These are phyloP conservation scores for Meandrusa payeni DNA, from an alignment of 2,888 invertebrate species.

Conservation along the genomic window DNA sequence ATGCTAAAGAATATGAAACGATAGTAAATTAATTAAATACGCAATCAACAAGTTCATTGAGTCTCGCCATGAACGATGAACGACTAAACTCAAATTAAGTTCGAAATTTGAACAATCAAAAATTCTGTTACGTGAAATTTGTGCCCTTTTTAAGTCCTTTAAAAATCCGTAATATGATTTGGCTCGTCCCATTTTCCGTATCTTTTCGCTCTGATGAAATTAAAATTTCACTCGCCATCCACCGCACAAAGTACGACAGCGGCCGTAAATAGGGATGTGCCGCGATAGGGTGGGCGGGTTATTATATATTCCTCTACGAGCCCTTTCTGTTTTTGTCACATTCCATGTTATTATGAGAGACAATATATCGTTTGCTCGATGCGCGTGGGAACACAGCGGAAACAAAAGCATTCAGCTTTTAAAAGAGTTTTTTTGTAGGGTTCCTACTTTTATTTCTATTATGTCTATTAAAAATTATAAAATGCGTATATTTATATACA, in stretches of 20 bases:
- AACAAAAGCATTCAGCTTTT: conserved; percentile 20
- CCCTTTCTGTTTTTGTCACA: conserved; percentile 46
- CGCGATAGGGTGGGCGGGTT: conserved; percentile 19
- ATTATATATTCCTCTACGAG: conserved; percentile 42
- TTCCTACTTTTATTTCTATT: no score
- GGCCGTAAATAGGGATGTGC: conserved; percentile 6
- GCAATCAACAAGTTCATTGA: no score
- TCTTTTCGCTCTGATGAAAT: conserved; percentile 22
- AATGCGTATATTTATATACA: no score
- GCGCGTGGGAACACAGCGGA: conserved; percentile 27
- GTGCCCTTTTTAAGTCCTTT: conserved; percentile 6
- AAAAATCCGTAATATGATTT: conserved; percentile 15
- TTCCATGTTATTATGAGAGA: conserved; percentile 44
- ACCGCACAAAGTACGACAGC: conserved; percentile 3
- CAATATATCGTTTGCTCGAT: conserved; percentile 39
- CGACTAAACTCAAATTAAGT: conserved; percentile 1
- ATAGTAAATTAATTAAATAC: no score
- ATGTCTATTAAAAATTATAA: no score
- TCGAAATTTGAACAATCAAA: conserved; percentile 2
- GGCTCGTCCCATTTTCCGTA: conserved; percentile 11
- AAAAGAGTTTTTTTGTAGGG: conserved; percentile 1
- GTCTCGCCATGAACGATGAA: no score
- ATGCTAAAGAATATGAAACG: no score
- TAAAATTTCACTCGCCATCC: conserved; percentile 19
- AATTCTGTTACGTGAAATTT: background rate